Percentiles rank a stretch among this genome's conserved stretches.
phyloP scores from a whole-genome alignment of 53 echinoderm and acorn worm genomes.

The Apostichopus leukothele region DNA sequence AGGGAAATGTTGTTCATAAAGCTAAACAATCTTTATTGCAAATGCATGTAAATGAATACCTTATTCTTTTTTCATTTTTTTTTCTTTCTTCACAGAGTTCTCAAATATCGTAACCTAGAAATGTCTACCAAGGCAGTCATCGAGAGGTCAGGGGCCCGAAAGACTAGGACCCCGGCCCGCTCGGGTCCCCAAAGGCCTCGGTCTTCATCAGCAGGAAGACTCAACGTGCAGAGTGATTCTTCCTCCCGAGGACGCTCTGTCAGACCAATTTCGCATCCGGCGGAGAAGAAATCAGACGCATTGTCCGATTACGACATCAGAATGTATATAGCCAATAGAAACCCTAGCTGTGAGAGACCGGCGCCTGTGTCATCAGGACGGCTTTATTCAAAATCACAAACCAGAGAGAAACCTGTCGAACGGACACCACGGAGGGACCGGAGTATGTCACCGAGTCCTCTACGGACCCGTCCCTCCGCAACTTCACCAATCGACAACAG shows the following conservation, averaged over 20 bases:
- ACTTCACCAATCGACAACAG: not conserved
- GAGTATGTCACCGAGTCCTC: slow-evolving; percentile 32
- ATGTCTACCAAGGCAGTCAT: slow-evolving; percentile 39
- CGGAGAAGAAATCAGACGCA: slow-evolving; percentile 1
- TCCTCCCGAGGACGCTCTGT: slow-evolving; percentile 1
- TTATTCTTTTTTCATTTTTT: not conserved
- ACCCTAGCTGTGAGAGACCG: slow-evolving; percentile 23
- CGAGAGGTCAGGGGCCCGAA: slow-evolving; percentile 14
- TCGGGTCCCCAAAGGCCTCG: slow-evolving; percentile 4
- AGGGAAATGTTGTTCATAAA: too few relatives aligned
- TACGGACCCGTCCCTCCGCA: not conserved
- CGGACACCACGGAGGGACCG: slow-evolving; percentile 23
- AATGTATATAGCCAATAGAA: slow-evolving; percentile 28
- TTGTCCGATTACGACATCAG: slow-evolving; percentile 25
- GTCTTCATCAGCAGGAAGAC: slow-evolving; percentile 26
- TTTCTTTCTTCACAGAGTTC: not conserved
- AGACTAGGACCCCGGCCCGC: not conserved
- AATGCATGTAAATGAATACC: too few relatives aligned
- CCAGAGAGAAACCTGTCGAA: not conserved
- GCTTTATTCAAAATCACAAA: slow-evolving; percentile 32
- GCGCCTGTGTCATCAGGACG: not conserved
- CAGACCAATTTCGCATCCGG: slow-evolving; percentile 14
- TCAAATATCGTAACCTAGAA: not conserved
- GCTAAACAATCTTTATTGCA: too few relatives aligned
- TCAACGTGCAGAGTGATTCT: slow-evolving; percentile 6